A percentile compares a stretch with the other conserved stretches of the same genome.
Evolutionary conservation across 2,888 invertebrate species (phyloP).

Genomic region (Brachypterus glaber): DNA sequence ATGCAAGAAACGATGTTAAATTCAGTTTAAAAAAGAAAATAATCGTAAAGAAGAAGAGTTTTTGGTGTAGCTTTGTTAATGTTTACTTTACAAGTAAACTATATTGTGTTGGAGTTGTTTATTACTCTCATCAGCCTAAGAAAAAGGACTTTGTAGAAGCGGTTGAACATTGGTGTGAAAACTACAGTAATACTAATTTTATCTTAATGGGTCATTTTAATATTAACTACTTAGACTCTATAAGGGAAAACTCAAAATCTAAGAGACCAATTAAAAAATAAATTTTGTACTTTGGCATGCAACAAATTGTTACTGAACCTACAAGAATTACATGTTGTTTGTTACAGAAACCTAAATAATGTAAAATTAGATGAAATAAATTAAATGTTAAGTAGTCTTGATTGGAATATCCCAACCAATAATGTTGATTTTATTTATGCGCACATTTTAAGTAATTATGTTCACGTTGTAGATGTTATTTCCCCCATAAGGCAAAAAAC

Average conservation of each 20-base stretch:
- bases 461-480: too few relatives aligned
- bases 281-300: neutral
- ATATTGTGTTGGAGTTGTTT: too few relatives aligned
- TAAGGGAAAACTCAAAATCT: neutral
- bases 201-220: too few relatives aligned
- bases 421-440: too few relatives aligned
- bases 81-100: neutral
- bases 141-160: neutral
- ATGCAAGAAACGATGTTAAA: neutral
- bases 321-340: conserved; percentile 1
- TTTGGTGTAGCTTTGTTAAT: neutral
- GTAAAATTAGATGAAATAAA: too few relatives aligned
- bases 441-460: too few relatives aligned
- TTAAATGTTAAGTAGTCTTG: too few relatives aligned
- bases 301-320: neutral
- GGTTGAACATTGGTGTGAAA: neutral
- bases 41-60: neutral
- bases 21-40: neutral
- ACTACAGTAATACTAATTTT: neutral
- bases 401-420: too few relatives aligned
- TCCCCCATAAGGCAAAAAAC: too few relatives aligned
- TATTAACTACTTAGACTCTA: too few relatives aligned
- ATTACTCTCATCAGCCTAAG: too few relatives aligned
- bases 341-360: too few relatives aligned
- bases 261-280: neutral